phyloP scores from a whole-genome alignment of 2,888 invertebrate species.

The Lottia scabra region DNA sequence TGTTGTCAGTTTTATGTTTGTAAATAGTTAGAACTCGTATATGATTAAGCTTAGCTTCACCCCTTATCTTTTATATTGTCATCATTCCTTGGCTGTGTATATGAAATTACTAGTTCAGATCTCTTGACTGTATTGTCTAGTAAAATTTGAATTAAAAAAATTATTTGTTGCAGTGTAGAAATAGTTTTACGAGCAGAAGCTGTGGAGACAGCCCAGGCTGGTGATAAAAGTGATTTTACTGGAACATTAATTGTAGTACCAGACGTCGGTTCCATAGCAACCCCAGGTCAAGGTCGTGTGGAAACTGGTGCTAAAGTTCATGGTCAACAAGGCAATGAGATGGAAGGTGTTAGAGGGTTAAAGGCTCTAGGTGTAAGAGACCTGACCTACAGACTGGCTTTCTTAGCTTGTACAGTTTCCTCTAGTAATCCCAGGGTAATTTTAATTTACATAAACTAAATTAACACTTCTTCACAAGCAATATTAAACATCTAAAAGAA shows the following conservation, averaged over 20 bases:
- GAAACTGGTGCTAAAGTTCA: slow-evolving; percentile 84
- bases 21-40: too few relatives aligned
- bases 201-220: slow-evolving; percentile 95
- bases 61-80: too few relatives aligned
- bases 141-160: too few relatives aligned
- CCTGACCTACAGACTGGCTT: slow-evolving; percentile 88
- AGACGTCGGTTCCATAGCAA: slow-evolving; percentile 87
- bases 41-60: too few relatives aligned
- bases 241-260: slow-evolving; percentile 97
- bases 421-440: slow-evolving; percentile 81
- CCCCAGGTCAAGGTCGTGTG: slow-evolving; percentile 83
- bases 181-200: slow-evolving; percentile 93
- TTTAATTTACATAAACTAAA: slow-evolving; percentile 1
- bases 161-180: slow-evolving; percentile 77
- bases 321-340: slow-evolving; percentile 72
- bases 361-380: slow-evolving; percentile 89
- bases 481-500: too few relatives aligned
- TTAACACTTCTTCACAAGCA: too few relatives aligned
- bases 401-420: slow-evolving; percentile 92
- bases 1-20: too few relatives aligned
- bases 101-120: too few relatives aligned
- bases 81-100: too few relatives aligned
- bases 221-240: slow-evolving; percentile 89
- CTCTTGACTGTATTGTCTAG: too few relatives aligned
- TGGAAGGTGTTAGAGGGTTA: slow-evolving; percentile 88